A percentile compares a stretch with the other conserved stretches of the same genome.
These are phyloP conservation scores for Magallana nippona DNA, from an alignment of 2,888 invertebrate genomes.

Conservation along the genomic window DNA sequence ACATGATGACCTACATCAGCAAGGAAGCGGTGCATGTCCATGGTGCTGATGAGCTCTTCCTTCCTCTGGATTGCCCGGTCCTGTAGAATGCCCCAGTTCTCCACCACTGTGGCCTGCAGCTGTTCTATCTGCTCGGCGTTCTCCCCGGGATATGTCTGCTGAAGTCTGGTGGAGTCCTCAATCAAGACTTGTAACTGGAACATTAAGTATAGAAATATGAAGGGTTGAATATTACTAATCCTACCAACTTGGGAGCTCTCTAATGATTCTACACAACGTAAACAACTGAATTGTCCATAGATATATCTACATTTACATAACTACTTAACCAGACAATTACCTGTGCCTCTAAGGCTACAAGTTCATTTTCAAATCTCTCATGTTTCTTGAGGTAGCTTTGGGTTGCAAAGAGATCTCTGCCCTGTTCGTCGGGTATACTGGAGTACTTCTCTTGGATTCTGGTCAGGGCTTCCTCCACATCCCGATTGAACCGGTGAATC, in stretches of 20 bases:
- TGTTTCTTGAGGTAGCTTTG: conserved; percentile 91
- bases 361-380: conserved; percentile 95
- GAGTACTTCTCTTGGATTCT: conserved; percentile 93
- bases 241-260: too few species aligned
- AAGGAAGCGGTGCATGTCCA: conserved; percentile 93
- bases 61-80: conserved; percentile 89
- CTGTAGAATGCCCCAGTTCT: conserved; percentile 92
- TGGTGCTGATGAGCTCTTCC: conserved; percentile 90
- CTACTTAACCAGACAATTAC: conserved; percentile 78
- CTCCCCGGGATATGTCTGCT: conserved; percentile 91
- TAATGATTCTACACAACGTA: too few species aligned
- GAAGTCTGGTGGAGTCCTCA: conserved; percentile 94
- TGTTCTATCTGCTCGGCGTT: conserved; percentile 94
- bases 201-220: too few species aligned
- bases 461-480: conserved; percentile 93
- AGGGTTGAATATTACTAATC: too few species aligned
- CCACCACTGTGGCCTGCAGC: conserved; percentile 91
- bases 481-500: conserved; percentile 97
- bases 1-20: conserved; percentile 83
- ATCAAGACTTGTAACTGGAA: conserved; percentile 86
- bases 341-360: conserved; percentile 94
- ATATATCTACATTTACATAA: too few species aligned
- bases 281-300: too few species aligned
- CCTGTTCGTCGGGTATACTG: conserved; percentile 88
- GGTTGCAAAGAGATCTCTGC: conserved; percentile 92